These are phyloP conservation scores for Andrena praecox DNA, from an alignment of 2,888 invertebrate species.

Conservation along the genomic window DNA sequence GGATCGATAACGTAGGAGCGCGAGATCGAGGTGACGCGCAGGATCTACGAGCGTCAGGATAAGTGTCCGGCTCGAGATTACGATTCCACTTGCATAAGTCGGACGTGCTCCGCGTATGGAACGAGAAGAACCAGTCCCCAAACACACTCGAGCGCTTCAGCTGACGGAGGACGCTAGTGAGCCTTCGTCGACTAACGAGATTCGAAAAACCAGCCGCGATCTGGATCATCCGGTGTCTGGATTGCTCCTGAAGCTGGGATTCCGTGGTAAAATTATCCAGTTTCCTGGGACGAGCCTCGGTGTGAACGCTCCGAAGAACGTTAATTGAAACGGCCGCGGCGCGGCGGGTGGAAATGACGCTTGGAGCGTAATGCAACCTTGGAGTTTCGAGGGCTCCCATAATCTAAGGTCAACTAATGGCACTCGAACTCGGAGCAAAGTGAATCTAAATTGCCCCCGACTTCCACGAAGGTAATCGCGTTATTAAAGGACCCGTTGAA, in stretches of 20 bases:
- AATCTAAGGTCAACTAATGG: background rate
- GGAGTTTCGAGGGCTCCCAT: background rate
- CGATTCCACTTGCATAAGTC: conserved; percentile 54
- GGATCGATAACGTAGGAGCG: background rate
- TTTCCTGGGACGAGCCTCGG: background rate
- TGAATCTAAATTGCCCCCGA: background rate
- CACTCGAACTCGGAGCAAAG: background rate
- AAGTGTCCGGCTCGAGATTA: conserved; percentile 47
- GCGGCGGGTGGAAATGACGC: background rate
- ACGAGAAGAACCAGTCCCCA: conserved; percentile 47
- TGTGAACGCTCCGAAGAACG: too few relatives aligned
- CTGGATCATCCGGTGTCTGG: conserved; percentile 30
- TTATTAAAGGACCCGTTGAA: conserved; percentile 20
- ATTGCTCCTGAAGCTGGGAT: conserved; percentile 1
- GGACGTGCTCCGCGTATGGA: conserved; percentile 53
- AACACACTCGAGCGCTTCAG: conserved; percentile 9
- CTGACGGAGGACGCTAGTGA: background rate
- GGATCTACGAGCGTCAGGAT: conserved; percentile 4
- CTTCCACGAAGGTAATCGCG: background rate
- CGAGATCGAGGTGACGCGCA: conserved; percentile 9
- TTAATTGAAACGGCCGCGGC: background rate
- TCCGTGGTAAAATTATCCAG: background rate
- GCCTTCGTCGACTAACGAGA: conserved; percentile 1
- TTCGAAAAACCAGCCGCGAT: conserved; percentile 24
- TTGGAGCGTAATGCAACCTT: too few relatives aligned